phyloP scores from a whole-genome alignment of 2,113 vertebrate species.

The Callospermophilus lateralis region DNA sequence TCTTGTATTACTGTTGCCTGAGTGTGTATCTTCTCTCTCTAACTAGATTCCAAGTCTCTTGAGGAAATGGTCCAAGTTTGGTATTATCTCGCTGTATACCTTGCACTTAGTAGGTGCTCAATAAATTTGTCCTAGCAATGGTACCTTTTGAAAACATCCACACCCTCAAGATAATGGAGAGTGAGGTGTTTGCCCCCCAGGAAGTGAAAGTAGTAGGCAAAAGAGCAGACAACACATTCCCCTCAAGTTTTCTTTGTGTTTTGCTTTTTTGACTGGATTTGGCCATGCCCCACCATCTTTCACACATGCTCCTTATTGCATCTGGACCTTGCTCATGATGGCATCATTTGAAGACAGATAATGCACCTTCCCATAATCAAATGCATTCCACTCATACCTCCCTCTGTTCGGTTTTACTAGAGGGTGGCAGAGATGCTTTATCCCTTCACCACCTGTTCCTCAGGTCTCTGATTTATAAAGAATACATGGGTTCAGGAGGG shows the following conservation, averaged over 20 bases:
- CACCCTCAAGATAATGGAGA: neutral
- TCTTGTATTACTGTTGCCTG: neutral
- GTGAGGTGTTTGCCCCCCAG: neutral
- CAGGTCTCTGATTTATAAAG: neutral
- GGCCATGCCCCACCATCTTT: conserved; percentile 32
- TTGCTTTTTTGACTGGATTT: conserved; percentile 41
- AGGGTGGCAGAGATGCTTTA: neutral
- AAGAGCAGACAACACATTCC: neutral
- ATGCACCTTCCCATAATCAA: neutral
- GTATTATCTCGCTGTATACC: neutral
- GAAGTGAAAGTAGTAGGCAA: neutral
- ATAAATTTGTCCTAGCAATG: neutral
- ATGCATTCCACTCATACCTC: conserved; percentile 9
- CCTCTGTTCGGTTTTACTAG: conserved; percentile 49
- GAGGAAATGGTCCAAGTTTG: conserved; percentile 6
- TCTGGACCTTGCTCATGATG: neutral
- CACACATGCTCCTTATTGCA: neutral
- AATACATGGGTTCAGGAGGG: neutral
- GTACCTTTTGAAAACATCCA: neutral
- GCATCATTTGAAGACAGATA: conserved; percentile 41
- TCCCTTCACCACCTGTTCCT: neutral
- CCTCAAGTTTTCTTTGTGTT: neutral
- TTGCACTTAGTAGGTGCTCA: neutral
- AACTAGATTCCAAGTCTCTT: neutral
- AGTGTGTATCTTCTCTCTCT: neutral